phyloP scores from a whole-genome alignment of 1,140 invertebrate genomes.

The Cydia splendana region DNA sequence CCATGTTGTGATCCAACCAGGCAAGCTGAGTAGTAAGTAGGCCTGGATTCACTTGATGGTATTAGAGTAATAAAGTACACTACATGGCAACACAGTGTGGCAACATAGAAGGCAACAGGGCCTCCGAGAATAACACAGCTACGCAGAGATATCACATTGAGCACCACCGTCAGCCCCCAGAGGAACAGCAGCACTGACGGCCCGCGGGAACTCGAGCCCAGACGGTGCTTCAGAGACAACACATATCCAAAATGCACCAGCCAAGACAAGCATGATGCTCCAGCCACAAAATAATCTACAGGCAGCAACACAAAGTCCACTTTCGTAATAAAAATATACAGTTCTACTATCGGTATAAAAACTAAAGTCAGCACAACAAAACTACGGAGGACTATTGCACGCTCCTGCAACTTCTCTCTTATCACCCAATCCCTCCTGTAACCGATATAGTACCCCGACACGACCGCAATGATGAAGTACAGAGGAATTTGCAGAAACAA shows the following conservation, averaged over 20 bases:
- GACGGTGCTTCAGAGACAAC: constrained; percentile 83
- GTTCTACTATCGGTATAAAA: constrained; percentile 83
- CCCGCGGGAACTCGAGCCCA: constrained; percentile 85
- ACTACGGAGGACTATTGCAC: constrained; percentile 83
- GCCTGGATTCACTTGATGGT: constrained; percentile 77
- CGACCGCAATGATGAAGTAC: constrained; percentile 84
- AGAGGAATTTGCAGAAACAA: constrained; percentile 86
- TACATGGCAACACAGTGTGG: constrained; percentile 79
- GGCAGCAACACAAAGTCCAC: constrained; percentile 73
- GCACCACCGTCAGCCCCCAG: constrained; percentile 83
- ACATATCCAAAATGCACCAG: constrained; percentile 88
- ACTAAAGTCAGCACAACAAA: constrained; percentile 82
- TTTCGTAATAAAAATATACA: constrained; percentile 81
- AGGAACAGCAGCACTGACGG: constrained; percentile 84
- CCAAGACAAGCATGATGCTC: constrained; percentile 87
- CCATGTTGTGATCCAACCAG: constrained; percentile 78
- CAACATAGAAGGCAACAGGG: constrained; percentile 74
- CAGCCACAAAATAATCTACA: constrained; percentile 85
- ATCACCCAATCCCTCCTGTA: constrained; percentile 80
- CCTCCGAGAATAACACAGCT: constrained; percentile 67
- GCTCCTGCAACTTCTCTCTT: constrained; percentile 81
- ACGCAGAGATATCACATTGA: constrained; percentile 81
- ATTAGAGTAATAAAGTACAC: constrained; percentile 84
- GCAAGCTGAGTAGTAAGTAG: constrained; percentile 75
- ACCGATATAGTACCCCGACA: constrained; percentile 89